Base-by-base conservation (phyloP, 2,888 invertebrate species). In the Neoitamus cyanurus region DNA sequence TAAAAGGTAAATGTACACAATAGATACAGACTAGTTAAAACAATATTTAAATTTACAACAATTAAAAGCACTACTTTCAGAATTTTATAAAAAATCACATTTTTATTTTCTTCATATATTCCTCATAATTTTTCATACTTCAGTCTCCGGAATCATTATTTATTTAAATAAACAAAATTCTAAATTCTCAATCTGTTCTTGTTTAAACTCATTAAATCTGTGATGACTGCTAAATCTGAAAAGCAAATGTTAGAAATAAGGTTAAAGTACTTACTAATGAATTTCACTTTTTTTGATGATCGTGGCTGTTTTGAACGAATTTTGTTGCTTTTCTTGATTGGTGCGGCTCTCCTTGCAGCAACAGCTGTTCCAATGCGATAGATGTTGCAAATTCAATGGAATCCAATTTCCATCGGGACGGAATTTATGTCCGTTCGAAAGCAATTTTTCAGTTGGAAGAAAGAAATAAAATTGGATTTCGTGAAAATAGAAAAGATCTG, bases 311-410 rank as follows among this genome's bases (percentile, higher is more conserved):
- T 96, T 88, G 96, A 95, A 90, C 96, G 92, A 87, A 94, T 94
- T 91, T 96, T 96, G 92, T 95, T 94, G 87, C 95, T 94, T 93
- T 97, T 97, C 93, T 96, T 96, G 90, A 94, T 94, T 86, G 94
- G 95, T 90, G 93, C 94, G 90, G 95, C 92, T 88, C 91, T 89
- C 85, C 84, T 83, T 31, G 85, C 42, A 68, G 85, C 84, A 58
- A 84, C 80, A 70, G 78, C 86, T 84, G 82, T 36, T 58, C 9
- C 20, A 6, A 5, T 42, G 58, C 20, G 58, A 58, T 58, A 42
- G 7, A 0, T 11, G 25, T n/a, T 30, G 28, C 13, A 15, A 46
- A 75, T 2, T 75, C 34, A 25, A 75, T 34, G 25, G 20, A 25
- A 75, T 75, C 75, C 75, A 75, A 75, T 75, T 25, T 42, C 37